phyloP scores from a whole-genome alignment of 2,888 invertebrate species.

The Macroteleia sp. region DNA sequence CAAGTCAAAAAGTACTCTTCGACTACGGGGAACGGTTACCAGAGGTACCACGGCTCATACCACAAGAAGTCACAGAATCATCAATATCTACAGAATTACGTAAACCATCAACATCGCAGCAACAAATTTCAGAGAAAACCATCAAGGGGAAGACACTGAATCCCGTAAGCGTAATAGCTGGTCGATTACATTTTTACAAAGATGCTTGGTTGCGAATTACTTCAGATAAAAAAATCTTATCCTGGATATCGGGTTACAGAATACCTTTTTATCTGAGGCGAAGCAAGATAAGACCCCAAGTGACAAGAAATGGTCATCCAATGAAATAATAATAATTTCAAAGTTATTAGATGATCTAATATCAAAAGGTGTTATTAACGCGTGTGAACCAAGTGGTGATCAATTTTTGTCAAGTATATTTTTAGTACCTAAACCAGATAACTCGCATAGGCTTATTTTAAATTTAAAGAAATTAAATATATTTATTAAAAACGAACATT shows the following conservation, averaged over 20 bases:
- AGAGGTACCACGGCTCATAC: no score
- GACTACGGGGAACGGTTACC: no score
- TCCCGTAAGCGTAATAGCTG: constrained; percentile 3
- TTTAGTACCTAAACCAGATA: constrained; percentile 40
- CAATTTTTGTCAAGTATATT: constrained; percentile 55
- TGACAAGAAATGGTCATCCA: background rate
- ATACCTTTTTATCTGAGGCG: constrained; percentile 4
- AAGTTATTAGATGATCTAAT: constrained; percentile 6
- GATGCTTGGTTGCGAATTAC: constrained; percentile 7
- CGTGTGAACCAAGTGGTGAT: constrained; percentile 17
- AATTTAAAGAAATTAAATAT: constrained; percentile 56
- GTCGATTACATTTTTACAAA: constrained; percentile 11
- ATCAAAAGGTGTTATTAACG: constrained; percentile 29
- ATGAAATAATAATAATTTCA: constrained; percentile 1
- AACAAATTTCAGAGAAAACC: no score
- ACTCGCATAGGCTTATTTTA: constrained; percentile 41
- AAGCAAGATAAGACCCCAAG: background rate
- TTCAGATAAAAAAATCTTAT: constrained; percentile 6
- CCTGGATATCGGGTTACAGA: constrained; percentile 18
- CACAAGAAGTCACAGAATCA: no score
- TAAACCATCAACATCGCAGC: no score
- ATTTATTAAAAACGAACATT: constrained; percentile 47
- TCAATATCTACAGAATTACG: no score
- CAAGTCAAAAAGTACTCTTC: no score
- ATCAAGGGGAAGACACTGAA: no score